Base-by-base conservation (phyloP, 2,888 invertebrate species). In the Tipula lateralis region DNA sequence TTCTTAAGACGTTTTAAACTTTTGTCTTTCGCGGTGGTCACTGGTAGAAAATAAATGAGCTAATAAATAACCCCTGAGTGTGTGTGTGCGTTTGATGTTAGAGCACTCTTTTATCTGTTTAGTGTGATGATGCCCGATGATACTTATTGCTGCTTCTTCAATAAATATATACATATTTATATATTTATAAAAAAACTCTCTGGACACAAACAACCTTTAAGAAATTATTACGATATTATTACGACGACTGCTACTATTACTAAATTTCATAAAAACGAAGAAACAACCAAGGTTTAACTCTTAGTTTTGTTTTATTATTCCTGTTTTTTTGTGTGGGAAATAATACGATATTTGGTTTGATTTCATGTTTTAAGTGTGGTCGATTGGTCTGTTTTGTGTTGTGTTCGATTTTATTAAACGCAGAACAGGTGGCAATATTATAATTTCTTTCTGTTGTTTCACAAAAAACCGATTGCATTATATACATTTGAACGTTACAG, bases 1-100 rank as follows among this genome's bases (percentile, higher is more conserved):
- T 29, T 29, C 16, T 82, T 30, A 29, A 82, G 16, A 82, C n/a
- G 30, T 82, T 29, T 82, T 82, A 30, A 30, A 24, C 66, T 66
- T 66, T 66, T 30, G 29, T 30, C 82, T 82, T 82, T 82, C 82
- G 82, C 83, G 83, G 83, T 83, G 83, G 83, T 83, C 83, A 83
- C 83, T 36, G 34, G 83, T 36, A 34, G 9, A 83, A 82, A 34
- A 34, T 83, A 83, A 34, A 83, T 83, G 83, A 83, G 83, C 83
- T 34, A 83, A 83, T 83, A 83, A 83, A 83, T 83, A 34, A 83
- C 32, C 30, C n/a, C 29, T 29, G 80, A 12, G 7, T 9, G 13
- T 32, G 2, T 16, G 16, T 81, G 5, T 30, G 5, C 16, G 30
- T 29, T 24, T 81, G 29, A 81, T 82, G 32, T 30, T n/a, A n/a